phyloP scores from a whole-genome alignment of 2,113 vertebrate genomes.

The Chroicocephalus ridibundus region DNA sequence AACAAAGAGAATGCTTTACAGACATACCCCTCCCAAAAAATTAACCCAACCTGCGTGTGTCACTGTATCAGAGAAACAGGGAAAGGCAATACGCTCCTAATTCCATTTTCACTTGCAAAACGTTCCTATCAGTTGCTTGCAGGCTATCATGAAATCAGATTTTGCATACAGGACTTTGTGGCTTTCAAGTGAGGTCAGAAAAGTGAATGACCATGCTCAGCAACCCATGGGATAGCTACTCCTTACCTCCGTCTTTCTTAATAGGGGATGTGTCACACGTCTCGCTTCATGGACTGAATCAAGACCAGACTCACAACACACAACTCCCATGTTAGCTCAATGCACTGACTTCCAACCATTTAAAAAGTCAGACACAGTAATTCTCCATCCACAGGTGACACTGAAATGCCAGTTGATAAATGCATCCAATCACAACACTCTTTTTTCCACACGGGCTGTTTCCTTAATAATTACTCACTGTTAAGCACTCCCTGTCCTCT shows the following conservation, averaged over 20 bases:
- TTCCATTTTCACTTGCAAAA: neutral
- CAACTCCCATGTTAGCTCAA: neutral
- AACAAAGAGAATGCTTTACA: neutral
- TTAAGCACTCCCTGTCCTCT: slow-evolving; percentile 41
- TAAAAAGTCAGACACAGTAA: slow-evolving; percentile 30
- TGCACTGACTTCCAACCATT: neutral
- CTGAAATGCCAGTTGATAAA: slow-evolving; percentile 34
- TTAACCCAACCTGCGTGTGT: neutral
- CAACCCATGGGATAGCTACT: neutral
- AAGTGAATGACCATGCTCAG: neutral
- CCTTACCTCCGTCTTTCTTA: neutral
- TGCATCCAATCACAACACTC: slow-evolving; percentile 36
- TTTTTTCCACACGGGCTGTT: neutral
- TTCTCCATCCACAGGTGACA: slow-evolving; percentile 24
- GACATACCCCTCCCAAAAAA: neutral
- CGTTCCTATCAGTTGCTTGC: neutral
- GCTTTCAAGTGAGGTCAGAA: neutral
- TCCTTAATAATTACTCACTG: slow-evolving; percentile 51
- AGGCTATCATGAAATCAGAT: neutral
- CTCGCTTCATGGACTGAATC: neutral
- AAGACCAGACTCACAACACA: neutral
- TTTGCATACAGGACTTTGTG: neutral
- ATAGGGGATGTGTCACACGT: neutral
- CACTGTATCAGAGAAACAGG: neutral
- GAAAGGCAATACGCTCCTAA: neutral